A percentile compares a stretch with the other conserved stretches of the same genome.
Evolutionary conservation across 2,888 invertebrate genomes (phyloP).

Genomic region (Agonopterix subpropinquella): DNA sequence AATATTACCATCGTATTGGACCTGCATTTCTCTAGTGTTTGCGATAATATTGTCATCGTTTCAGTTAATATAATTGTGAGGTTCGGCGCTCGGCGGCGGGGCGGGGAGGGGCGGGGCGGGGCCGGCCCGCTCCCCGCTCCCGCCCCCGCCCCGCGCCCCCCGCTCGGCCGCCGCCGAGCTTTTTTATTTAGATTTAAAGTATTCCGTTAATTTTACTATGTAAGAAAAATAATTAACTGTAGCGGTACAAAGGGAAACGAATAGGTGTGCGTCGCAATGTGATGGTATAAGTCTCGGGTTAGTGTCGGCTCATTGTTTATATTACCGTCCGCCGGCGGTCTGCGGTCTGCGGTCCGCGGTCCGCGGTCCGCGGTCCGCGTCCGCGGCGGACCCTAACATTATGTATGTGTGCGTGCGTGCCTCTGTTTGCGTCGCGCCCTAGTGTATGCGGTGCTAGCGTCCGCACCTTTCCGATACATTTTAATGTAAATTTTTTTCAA

Average conservation of each 20-base stretch:
- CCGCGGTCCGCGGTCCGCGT: not conserved
- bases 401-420: conserved; percentile 37
- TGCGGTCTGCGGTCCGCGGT: conserved; percentile 6
- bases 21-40: conserved; percentile 78
- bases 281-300: conserved; percentile 50
- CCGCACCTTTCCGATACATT: conserved; percentile 62
- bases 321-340: conserved; percentile 42
- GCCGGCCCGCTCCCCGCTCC: too few species aligned
- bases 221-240: conserved; percentile 63
- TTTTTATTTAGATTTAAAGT: conserved; percentile 71
- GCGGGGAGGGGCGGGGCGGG: conserved; percentile 10
- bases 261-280: conserved; percentile 66
- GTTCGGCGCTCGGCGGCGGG: conserved; percentile 22
- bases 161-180: conserved; percentile 23
- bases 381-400: conserved; percentile 9
- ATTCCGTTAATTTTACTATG: conserved; percentile 74
- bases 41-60: conserved; percentile 75
- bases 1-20: conserved; percentile 77
- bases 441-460: conserved; percentile 36
- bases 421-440: conserved; percentile 30
- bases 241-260: conserved; percentile 67
- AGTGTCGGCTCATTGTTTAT: conserved; percentile 53
- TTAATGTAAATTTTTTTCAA: conserved; percentile 73
- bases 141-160: too few species aligned
- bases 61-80: conserved; percentile 55